Evolutionary conservation across 2,797 vertebrate species (phyloP).

Genomic region (Halcyon badia): DNA sequence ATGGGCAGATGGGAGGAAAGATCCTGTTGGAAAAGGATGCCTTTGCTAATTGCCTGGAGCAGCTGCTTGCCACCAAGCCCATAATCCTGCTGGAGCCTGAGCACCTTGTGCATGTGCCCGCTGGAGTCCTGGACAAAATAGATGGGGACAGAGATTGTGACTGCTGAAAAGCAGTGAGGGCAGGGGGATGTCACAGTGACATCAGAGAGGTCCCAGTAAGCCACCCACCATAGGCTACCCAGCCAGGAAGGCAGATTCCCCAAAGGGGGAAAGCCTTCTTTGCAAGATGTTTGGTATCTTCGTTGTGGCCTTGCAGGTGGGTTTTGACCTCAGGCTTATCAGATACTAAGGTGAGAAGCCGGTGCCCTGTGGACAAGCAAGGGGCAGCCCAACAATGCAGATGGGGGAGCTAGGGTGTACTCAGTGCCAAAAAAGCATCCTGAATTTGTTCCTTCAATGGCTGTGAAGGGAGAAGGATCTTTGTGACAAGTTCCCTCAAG

Average conservation of each 20-base stretch:
- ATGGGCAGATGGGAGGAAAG: neutral
- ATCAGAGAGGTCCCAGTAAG: neutral
- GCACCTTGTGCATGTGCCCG: accelerated
- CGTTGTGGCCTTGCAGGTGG: neutral
- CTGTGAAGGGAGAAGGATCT: neutral
- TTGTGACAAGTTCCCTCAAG: too few species aligned
- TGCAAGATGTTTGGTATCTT: neutral
- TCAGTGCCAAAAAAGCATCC: neutral
- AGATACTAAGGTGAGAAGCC: neutral
- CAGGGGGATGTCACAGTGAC: neutral
- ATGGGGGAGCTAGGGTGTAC: neutral
- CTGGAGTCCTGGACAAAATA: neutral
- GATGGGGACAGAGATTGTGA: neutral
- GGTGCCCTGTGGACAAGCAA: neutral
- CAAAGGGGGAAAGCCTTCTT: neutral
- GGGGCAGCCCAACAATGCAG: neutral
- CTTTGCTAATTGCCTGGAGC: neutral
- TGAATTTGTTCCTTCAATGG: neutral
- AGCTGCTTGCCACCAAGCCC: neutral
- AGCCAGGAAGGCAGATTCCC: neutral
- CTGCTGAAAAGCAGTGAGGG: neutral
- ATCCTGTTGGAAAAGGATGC: neutral
- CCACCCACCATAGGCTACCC: neutral
- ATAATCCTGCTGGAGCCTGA: neutral
- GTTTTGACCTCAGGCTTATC: neutral